Base-by-base conservation (phyloP, 1,140 invertebrate genomes). In the Bombus balteatus region DNA sequence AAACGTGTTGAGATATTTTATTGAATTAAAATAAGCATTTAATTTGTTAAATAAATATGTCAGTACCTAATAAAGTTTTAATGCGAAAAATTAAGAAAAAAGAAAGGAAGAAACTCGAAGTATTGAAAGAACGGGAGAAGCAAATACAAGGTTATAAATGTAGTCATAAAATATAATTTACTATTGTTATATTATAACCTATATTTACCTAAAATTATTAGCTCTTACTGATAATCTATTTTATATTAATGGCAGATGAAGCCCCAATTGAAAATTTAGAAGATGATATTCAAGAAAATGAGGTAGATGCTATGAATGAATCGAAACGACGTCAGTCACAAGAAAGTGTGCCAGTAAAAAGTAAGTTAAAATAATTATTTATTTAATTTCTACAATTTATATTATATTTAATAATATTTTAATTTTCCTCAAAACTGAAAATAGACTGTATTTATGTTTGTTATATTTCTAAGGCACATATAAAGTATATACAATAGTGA, bases 31-130 rank as follows among this genome's bases (percentile, higher is more conserved):
- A 28, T n/a, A n/a, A 28, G 43, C 28, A 18, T 6, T 37, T 79
- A 5, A 3, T 47, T 78, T 39, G 0, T 75, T 34, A 47, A n/a
- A 53, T 18, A 76, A 86, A 86, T 89, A 98, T 98, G 97, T 97
- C 97, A 78, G 96, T 97, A 2, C 96, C 97, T 57, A 97, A 98
- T 82, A 97, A 98, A 95, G 96, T 98, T 39, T 95, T 98, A 78
- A 97, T 97, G 95, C 95, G 97, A 81, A 98, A 98, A 95, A 97
- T 98, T 80, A 97, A 97, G 81, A 97, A 97, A 91, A 95, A 97
- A 18, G 97, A 98, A 92, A 97, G 97, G 89, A 96, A 96, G 85
- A 97, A 97, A 93, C 93, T 97, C 59, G 96, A 96, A 89, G 94
- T 96, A 74, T 92, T 96, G 15, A 95, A 96, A 90, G 95, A 96